Conservation (phyloP, 2,113 vertebrate species). For the Chamaetylas fuelleborni region DNA sequence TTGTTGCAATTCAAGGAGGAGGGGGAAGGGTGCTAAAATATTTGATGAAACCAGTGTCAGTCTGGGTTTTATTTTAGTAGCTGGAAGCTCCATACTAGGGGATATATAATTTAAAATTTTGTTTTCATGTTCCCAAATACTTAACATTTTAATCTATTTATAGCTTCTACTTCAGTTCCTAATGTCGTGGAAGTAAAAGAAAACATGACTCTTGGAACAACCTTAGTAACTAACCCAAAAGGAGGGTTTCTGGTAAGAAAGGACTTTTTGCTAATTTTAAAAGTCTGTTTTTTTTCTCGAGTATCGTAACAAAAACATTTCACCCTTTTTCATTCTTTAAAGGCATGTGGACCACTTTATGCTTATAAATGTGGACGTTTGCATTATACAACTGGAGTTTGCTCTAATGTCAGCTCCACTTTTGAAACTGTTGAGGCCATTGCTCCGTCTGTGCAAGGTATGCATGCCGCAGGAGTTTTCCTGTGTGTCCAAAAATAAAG, state of each 20-base stretch:
- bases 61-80: conserved; percentile 44
- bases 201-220: conserved; percentile 98
- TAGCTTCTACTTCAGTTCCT: conserved; percentile 85
- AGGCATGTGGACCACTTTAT: conserved; percentile 97
- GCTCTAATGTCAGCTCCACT: conserved; percentile 89
- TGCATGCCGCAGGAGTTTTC: not conserved
- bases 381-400: conserved; percentile 93
- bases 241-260: conserved; percentile 95
- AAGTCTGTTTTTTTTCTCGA: not conserved
- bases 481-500: conserved; percentile 22
- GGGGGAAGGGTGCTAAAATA: conserved; percentile 39
- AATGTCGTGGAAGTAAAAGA: conserved; percentile 92
- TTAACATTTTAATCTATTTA: conserved; percentile 68
- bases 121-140: conserved; percentile 40
- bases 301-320: conserved; percentile 1
- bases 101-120: conserved; percentile 50
- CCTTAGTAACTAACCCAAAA: conserved; percentile 90
- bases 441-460: conserved; percentile 88
- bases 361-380: conserved; percentile 91
- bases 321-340: conserved; percentile 30
- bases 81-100: conserved; percentile 18
- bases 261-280: not conserved
- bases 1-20: conserved; percentile 18
- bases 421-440: conserved; percentile 89
- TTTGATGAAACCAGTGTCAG: conserved; percentile 28